Conservation (phyloP, 2,888 invertebrate species). For the Ceraclea dissimilis region DNA sequence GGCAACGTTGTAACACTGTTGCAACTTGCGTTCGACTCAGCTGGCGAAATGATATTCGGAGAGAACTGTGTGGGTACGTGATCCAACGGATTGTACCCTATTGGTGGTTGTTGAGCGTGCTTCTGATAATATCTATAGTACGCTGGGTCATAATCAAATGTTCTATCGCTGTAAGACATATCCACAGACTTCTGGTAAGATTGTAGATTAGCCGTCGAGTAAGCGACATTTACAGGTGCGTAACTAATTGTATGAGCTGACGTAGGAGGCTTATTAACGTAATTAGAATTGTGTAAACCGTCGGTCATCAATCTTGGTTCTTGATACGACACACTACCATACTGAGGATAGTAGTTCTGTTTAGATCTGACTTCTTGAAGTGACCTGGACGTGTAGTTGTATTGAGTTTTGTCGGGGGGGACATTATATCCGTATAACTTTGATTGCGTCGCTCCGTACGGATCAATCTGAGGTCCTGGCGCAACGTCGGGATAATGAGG, state of each 20-base stretch:
- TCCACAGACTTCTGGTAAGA: constrained; percentile 17
- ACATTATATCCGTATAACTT: constrained; percentile 14
- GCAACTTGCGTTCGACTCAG: constrained; percentile 42
- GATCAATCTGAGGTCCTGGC: constrained; percentile 11
- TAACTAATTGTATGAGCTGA: neutral
- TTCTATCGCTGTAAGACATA: constrained; percentile 9
- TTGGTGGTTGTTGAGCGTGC: constrained; percentile 26
- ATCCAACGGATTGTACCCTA: constrained; percentile 33
- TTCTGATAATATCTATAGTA: constrained; percentile 15
- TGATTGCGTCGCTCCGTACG: constrained; percentile 5
- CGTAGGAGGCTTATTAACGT: constrained; percentile 1
- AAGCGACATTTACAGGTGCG: constrained; percentile 1
- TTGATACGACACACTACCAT: constrained; percentile 13
- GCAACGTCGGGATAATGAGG: constrained; percentile 6
- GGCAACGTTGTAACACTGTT: constrained; percentile 33
- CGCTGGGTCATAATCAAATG: constrained; percentile 10
- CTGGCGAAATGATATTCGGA: constrained; percentile 40
- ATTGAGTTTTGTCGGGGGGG: constrained; percentile 11
- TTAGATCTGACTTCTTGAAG: constrained; percentile 15
- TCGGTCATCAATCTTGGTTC: constrained; percentile 10
- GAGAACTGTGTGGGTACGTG: constrained; percentile 41
- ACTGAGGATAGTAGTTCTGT: constrained; percentile 19
- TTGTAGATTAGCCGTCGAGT: constrained; percentile 4
- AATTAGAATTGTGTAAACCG: constrained; percentile 9
- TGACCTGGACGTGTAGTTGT: constrained; percentile 6